Base-by-base conservation (phyloP, 2,888 invertebrate genomes). In the Mycalesis mineus region DNA sequence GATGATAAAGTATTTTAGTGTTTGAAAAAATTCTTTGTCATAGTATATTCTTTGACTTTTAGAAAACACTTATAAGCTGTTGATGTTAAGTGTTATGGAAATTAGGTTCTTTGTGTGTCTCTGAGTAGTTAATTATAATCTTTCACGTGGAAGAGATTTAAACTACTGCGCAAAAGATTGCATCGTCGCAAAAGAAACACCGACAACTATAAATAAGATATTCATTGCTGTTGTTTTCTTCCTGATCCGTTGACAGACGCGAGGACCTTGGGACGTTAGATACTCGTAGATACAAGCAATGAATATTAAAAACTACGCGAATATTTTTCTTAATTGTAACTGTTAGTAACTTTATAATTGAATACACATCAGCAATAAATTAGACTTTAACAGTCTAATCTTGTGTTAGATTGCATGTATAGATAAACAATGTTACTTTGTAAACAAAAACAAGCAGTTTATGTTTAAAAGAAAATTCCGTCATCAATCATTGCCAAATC, bases 171-270 rank as follows among this genome's bases (percentile, higher is more conserved):
- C 60, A 70, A 69, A 72, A 62, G 62, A 47, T 57, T 60, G 55
- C 65, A 67, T 66, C 68, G 70, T 70, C 68, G 65, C 72, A 71
- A 68, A 29, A 58, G 33, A 6, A 47, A 47, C 47, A 14, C 31
- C 15, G 33, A 33, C 42, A 29, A 54, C 49, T 63, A 56, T 56
- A 60, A 79, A 66, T 66, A 55, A 65, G 50, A 66, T 70, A 71
- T 77, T 73, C 75, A 77, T 71, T 66, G 72, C 70, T 28, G 28
- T 60, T 61, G 55, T 65, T 65, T 59, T 72, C 79, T 84, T 84
- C 82, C 84, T 79, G 73, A 71, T 82, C 73, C 74, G 71, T 33
- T 49, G 17, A 13, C 47, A 47, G 47, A 47, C 7, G 31, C 31
- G 3, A 14, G 31, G 40, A 14, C 58, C 61, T 61, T 58, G 58